Evolutionary conservation across 2,113 vertebrate species (phyloP), one percentile per base, ranked within the genome.

Genomic region (Anser cygnoides): DNA sequence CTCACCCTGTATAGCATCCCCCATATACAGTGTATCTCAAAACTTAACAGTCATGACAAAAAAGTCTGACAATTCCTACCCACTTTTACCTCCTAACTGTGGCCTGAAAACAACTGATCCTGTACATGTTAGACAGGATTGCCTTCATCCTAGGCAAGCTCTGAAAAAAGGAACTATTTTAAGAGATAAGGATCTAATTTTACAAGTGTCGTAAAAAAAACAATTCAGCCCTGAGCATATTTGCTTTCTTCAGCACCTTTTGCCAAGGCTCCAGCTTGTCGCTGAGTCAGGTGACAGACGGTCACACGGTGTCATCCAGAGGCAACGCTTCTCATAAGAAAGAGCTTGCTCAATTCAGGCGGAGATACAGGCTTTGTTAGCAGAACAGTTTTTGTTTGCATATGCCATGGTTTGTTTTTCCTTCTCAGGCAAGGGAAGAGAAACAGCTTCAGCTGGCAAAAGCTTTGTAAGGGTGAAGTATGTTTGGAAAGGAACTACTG

Each of bases 201-300:
- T 41, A 14, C 9, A 89, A 90, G 88, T 31, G 43, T 50, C 5
- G 9, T 77, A 67, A 91, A 83, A 49, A 19, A 74, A 1, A 1
- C 46, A 23, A 33, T 50, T 29, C 49, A 75, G 39, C 65, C 57
- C 61, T 61, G 17, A 68, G 50, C 5, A 1, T 39, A 87, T 41
- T 75, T 91, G 89, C 89, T 92, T 82, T 83, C 81, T 84, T 89
- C 95, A 96, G 93, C 95, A 94, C 88, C 89, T 93, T 94, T 82
- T 71, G 63, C 86, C 80, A 93, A 58, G 73, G 89, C 95, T 96
- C 89, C 91, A 91, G 91, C 87, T 49, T 91, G 93, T 92, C 58
- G 67, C 93, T 33, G 77, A 93, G 92, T 96, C 96, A 97, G 77
- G 84, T 96, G 93, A 93, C 49, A 78, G 84, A 71, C 0, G 3